Percentiles rank a stretch among this genome's conserved stretches.
These are phyloP conservation scores for Drosophila greeni DNA, from an alignment of 2,888 invertebrate genomes.

Conservation along the genomic window DNA sequence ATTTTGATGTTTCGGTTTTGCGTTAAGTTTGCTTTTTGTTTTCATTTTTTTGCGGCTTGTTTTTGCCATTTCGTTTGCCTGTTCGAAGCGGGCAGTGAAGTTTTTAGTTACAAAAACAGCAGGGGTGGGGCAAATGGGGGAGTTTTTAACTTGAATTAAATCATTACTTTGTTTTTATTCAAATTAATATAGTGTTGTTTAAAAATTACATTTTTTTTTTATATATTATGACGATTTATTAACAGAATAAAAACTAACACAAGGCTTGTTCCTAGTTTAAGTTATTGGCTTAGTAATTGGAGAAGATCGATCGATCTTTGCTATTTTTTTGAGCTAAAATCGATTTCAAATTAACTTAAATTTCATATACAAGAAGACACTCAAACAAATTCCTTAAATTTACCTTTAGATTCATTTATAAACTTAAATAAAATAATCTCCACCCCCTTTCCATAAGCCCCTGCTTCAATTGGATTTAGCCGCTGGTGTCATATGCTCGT, in stretches of 20 bases:
- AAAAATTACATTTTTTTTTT: too few species aligned
- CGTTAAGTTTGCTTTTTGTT: constrained; percentile 7
- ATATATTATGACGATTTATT: too few species aligned
- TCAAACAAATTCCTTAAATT: background rate
- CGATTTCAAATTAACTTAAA: too few species aligned
- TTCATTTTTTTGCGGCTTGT: constrained; percentile 14
- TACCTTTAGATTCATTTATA: background rate
- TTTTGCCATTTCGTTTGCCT: constrained; percentile 18
- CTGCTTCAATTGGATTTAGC: constrained; percentile 27
- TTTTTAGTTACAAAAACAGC: constrained; percentile 38
- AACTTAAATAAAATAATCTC: background rate
- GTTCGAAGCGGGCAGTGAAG: constrained; percentile 29
- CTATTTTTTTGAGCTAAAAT: too few species aligned
- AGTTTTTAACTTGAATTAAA: background rate
- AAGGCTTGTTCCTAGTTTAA: too few species aligned
- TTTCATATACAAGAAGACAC: background rate
- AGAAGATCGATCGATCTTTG: too few species aligned
- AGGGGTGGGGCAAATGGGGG: constrained; percentile 16
- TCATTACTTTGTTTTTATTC: too few species aligned
- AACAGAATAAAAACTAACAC: too few species aligned
- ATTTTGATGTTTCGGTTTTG: constrained; percentile 22
- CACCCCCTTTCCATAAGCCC: constrained; percentile 24
- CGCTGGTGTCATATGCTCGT: constrained; percentile 54
- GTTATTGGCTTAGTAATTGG: too few species aligned
- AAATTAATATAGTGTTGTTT: too few species aligned